These are phyloP conservation scores for Melanogrammus aeglefinus DNA, from an alignment of 2,797 vertebrate species.

Conservation along the genomic window DNA sequence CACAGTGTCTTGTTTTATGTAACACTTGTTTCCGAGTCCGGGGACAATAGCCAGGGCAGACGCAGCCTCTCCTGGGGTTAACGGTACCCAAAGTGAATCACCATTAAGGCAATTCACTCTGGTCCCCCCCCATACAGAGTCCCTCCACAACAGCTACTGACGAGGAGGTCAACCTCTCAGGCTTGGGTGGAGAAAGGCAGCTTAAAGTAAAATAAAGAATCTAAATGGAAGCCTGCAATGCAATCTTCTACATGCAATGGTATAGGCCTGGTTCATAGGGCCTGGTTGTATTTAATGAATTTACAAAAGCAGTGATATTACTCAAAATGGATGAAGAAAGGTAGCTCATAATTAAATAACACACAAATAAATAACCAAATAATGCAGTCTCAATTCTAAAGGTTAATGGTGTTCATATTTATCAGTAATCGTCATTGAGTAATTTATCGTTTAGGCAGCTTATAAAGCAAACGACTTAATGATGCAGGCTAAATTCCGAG, in stretches of 20 bases:
- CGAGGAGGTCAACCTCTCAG: background rate
- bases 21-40: slow-evolving; percentile 45
- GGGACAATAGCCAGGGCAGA: slow-evolving; percentile 45
- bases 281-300: no score
- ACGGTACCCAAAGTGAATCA: slow-evolving; percentile 32
- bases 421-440: background rate
- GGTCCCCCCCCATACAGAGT: background rate
- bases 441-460: no score
- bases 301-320: no score
- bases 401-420: background rate
- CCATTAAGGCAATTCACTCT: slow-evolving; percentile 18
- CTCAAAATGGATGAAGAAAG: no score
- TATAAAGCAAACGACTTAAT: background rate
- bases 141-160: no score
- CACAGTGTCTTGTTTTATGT: slow-evolving; percentile 60
- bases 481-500: background rate
- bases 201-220: no score
- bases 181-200: background rate
- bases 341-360: no score
- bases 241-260: no score
- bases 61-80: slow-evolving; percentile 20
- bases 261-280: no score
- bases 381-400: background rate
- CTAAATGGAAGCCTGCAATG: no score
- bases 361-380: background rate